Conservation (phyloP, 2,113 vertebrate species). For the human region GRCh38 chr4:131108001-131108500, state of each 20-base stretch:
- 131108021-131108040: background rate
- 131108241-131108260: background rate
- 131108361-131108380: background rate
- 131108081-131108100: background rate
- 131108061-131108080: background rate
- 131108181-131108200: background rate
- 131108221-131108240: background rate
- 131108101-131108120: background rate
- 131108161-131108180: background rate
- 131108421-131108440: background rate
- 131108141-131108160: background rate
- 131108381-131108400: background rate
- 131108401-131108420: background rate
- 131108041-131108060: background rate
- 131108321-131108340: background rate
- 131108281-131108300: background rate
- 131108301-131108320: background rate
- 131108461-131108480: background rate
- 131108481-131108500: background rate
- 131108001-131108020: background rate
- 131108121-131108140: background rate
- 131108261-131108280: background rate
- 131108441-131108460: background rate
- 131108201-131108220: background rate
- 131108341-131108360: background rate